phyloP scores from a whole-genome alignment of 2,113 vertebrate species.

The Tragelaphus imberbis region DNA sequence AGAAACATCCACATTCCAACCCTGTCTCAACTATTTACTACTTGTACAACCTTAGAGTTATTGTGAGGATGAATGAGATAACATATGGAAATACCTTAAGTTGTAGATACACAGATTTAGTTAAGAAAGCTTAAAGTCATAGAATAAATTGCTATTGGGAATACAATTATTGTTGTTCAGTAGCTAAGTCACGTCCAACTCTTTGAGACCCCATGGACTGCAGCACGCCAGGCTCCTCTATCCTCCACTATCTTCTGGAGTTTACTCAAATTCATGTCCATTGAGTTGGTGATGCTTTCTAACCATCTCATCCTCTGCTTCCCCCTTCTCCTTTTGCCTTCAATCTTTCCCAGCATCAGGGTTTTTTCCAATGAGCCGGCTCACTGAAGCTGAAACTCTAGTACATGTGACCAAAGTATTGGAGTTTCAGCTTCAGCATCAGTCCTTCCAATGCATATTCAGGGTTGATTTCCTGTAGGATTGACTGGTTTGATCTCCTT shows the following conservation, averaged over 20 bases:
- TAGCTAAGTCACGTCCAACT: not conserved
- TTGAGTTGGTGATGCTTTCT: not conserved
- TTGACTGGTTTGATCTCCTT: not conserved
- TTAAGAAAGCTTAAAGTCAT: slow-evolving; percentile 26
- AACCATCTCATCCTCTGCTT: not conserved
- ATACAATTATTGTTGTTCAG: not conserved
- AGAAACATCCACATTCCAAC: not conserved
- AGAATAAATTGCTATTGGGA: not conserved
- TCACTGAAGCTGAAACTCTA: not conserved
- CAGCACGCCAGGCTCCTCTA: not conserved
- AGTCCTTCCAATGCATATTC: not conserved
- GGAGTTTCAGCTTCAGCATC: not conserved
- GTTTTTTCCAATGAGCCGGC: not conserved
- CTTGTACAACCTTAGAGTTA: not conserved
- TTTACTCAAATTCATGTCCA: not conserved
- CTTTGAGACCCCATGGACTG: not conserved
- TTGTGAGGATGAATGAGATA: slow-evolving; percentile 24
- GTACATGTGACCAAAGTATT: not conserved
- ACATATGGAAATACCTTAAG: not conserved
- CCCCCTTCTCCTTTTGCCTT: not conserved
- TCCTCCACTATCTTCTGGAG: not conserved
- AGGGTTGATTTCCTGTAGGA: not conserved
- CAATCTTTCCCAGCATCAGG: not conserved
- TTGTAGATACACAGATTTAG: not conserved
- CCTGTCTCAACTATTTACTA: not conserved